Conservation (phyloP, 2,797 vertebrate species). For the Sebastes minor region DNA sequence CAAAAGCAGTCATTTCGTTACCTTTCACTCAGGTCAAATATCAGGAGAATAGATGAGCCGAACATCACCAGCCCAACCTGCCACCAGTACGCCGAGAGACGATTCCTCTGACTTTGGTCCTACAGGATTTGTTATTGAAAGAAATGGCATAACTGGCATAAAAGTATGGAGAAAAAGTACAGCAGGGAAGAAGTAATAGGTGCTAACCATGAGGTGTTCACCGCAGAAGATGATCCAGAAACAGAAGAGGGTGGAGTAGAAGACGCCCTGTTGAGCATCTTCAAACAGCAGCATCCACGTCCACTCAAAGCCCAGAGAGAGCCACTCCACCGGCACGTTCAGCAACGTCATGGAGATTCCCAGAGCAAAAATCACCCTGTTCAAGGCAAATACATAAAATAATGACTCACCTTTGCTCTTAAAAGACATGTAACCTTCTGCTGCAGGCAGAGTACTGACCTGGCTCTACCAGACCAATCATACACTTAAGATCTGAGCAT, state of each 20-base stretch:
- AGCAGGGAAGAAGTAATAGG: background rate
- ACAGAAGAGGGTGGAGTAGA: constrained; percentile 91
- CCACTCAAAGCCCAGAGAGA: constrained; percentile 93
- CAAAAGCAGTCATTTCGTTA: constrained; percentile 37
- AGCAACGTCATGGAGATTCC: constrained; percentile 94
- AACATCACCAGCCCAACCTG: constrained; percentile 92
- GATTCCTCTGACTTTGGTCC: constrained; percentile 91
- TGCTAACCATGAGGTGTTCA: constrained; percentile 92
- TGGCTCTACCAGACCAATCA: background rate
- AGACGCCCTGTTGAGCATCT: constrained; percentile 91
- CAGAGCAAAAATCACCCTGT: constrained; percentile 91
- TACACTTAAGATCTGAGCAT: constrained; percentile 20
- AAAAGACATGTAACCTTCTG: background rate
- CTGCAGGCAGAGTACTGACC: constrained; percentile 11
- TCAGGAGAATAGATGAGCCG: constrained; percentile 91
- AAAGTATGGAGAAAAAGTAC: background rate
- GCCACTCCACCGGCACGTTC: constrained; percentile 93
- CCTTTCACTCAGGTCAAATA: constrained; percentile 95
- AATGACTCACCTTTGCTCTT: background rate
- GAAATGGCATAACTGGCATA: background rate
- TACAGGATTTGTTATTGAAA: constrained; percentile 47
- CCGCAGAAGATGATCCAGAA: constrained; percentile 97
- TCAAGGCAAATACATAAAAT: background rate
- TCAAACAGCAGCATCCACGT: constrained; percentile 94
- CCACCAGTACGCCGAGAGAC: constrained; percentile 91